These are phyloP conservation scores for Lithosia quadra DNA, from an alignment of 2,888 invertebrate genomes.

Conservation along the genomic window DNA sequence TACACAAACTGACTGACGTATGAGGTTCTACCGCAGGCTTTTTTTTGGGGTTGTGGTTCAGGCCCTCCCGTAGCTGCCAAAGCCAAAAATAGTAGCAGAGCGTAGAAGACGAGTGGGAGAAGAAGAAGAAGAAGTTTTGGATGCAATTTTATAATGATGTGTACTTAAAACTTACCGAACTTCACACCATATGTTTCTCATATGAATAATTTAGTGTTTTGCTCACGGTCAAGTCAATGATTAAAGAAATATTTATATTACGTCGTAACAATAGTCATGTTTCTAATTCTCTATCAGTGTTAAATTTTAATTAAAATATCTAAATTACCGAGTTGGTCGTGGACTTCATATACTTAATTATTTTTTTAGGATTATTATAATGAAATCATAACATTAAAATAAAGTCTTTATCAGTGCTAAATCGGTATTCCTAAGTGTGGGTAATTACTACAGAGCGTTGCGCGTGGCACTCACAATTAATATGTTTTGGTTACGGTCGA, in stretches of 20 bases:
- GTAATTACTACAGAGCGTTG: not conserved
- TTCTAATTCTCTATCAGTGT: not conserved
- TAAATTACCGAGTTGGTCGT: not conserved
- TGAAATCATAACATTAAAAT: not conserved
- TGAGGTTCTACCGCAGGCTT: no score
- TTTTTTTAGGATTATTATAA: not conserved
- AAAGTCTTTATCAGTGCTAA: not conserved
- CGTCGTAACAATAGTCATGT: not conserved
- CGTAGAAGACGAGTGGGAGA: no score
- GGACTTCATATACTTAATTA: not conserved
- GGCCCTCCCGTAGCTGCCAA: not conserved
- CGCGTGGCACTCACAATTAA: not conserved
- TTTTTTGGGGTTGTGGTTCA: not conserved
- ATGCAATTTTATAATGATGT: not conserved
- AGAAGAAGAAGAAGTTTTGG: no score
- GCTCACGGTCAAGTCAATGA: not conserved
- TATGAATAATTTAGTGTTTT: slow-evolving; percentile 8
- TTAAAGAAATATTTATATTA: not conserved
- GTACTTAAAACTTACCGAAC: not conserved
- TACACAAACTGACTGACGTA: no score
- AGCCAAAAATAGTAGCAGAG: not conserved
- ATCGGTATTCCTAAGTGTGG: not conserved
- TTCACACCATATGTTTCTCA: not conserved
- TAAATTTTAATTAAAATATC: not conserved
- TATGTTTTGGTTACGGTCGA: slow-evolving; percentile 11